These are phyloP conservation scores for Heliconius hewitsoni DNA, from an alignment of 1,140 invertebrate genomes.

Conservation along the genomic window DNA sequence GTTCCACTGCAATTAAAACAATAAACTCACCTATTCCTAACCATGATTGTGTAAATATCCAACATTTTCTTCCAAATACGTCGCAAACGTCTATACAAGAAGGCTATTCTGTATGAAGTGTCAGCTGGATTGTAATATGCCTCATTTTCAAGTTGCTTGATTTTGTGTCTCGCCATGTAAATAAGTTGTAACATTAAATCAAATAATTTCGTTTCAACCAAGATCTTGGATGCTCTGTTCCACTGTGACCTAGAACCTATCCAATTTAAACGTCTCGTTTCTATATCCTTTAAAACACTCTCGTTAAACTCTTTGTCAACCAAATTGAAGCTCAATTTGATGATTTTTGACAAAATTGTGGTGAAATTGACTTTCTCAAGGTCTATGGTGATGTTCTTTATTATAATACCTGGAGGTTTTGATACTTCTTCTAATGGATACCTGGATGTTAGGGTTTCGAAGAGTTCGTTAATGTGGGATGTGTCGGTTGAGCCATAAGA, in stretches of 20 bases:
- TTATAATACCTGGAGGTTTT: constrained; percentile 20
- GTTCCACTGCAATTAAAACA: too few relatives aligned
- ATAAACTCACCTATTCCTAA: constrained; percentile 24
- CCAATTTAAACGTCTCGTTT: constrained; percentile 37
- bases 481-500: background rate
- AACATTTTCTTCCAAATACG: constrained; percentile 44
- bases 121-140: constrained; percentile 47
- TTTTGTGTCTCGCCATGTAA: constrained; percentile 56
- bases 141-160: constrained; percentile 44
- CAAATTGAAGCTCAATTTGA: constrained; percentile 17
- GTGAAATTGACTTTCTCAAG: constrained; percentile 51
- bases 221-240: constrained; percentile 2
- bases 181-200: constrained; percentile 52
- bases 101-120: constrained; percentile 55
- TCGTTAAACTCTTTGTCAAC: background rate
- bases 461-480: constrained; percentile 32
- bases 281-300: constrained; percentile 16
- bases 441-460: constrained; percentile 30
- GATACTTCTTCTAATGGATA: background rate
- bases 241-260: constrained; percentile 18
- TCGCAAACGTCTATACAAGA: constrained; percentile 42
- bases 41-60: constrained; percentile 38
- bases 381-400: constrained; percentile 47
- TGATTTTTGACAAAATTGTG: constrained; percentile 44
- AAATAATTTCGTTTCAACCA: constrained; percentile 38